Evolutionary conservation across 2,113 vertebrate genomes (phyloP), one percentile per base, ranked within the genome.

Genomic region (Menura novaehollandiae): DNA sequence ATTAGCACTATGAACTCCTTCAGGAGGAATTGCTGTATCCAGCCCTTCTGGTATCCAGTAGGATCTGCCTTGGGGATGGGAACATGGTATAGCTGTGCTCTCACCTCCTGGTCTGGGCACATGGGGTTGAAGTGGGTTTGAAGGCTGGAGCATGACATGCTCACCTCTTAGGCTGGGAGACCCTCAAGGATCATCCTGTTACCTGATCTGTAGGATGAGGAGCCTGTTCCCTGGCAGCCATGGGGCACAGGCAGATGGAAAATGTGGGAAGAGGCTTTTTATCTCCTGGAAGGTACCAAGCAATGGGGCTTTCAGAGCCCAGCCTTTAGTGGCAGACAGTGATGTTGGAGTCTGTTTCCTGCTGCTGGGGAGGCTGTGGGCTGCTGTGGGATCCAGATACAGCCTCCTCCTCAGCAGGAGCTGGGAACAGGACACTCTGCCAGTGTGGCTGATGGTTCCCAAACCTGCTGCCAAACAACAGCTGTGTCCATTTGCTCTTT

Each of bases 41-140:
- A 37, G 41, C 81, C 52, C 9, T 23, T 1, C 0, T 10, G 35
- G 13, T 11, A 6, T 14, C 63, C 26, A 1, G 1, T 4, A 12
- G 59, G 28, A 26, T 63, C 69, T 56, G 28, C 37, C n/a, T 39
- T 1, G 9, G 21, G 8, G 47, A 2, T 55, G 46, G 52, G 52
- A 53, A 2, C 1, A 0, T 6, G 14, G 27, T 2, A 0, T 10
- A 0, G 20, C 35, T 66, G n/a, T 37, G 32, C 56, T 60, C 68
- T 49, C 44, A 39, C 35, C 43, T 47, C 21, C 35, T 88, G 69
- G 27, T 35, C 47, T 82, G 80, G 22, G 18, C 41, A 35, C 23
- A 13, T 46, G n/a, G n/a, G n/a, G n/a, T n/a, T n/a, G n/a, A n/a
- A 22, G 6, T 18, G 39, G 35, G 28, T 68, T n/a, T 23, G 51